phyloP scores from a whole-genome alignment of 2,888 invertebrate species.

The Willowsia nigromaculata region DNA sequence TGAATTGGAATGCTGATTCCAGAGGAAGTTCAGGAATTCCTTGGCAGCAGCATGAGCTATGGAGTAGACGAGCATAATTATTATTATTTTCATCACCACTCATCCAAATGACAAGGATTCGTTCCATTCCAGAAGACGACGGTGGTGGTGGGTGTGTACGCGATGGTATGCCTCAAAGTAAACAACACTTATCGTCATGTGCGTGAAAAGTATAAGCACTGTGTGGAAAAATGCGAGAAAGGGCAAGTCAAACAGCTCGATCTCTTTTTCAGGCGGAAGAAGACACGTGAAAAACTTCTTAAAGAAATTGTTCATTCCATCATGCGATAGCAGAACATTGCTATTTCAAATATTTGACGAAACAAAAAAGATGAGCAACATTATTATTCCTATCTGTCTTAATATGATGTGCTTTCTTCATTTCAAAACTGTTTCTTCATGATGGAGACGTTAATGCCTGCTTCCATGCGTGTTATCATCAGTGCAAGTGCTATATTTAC shows the following conservation, averaged over 20 bases:
- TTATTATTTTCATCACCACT: neutral
- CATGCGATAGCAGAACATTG: neutral
- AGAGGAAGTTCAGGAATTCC: neutral
- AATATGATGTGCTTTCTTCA: neutral
- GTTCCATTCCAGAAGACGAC: neutral
- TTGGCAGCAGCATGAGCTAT: neutral
- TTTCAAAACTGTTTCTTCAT: neutral
- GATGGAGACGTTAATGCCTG: neutral
- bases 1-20: neutral
- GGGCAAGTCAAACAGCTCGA: conserved; percentile 24
- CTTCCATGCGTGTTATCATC: no score
- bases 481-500: no score
- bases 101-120: neutral
- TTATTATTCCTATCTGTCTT: neutral
- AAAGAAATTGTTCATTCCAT: neutral
- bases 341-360: neutral
- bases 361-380: neutral
- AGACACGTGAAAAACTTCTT: neutral
- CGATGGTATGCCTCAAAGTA: neutral
- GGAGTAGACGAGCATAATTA: neutral
- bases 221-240: no score
- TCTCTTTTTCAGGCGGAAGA: neutral
- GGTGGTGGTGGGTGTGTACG: neutral
- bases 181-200: neutral
- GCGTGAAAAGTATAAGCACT: no score